Evolutionary conservation across 2,113 vertebrate genomes (phyloP).

Genomic region (Malurus alboscapulatus): DNA sequence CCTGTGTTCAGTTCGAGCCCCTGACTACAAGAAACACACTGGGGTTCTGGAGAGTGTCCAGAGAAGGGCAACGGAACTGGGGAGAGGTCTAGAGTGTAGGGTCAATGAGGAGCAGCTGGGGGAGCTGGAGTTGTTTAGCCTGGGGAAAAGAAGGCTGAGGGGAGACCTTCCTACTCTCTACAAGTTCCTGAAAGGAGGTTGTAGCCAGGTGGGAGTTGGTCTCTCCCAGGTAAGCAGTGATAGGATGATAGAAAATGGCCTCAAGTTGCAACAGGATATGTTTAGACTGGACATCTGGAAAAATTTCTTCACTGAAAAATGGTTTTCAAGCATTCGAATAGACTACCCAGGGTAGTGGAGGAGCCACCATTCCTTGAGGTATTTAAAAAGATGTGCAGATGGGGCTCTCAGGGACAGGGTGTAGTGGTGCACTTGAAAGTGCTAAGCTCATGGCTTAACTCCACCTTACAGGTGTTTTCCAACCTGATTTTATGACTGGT

Average conservation of each 20-base stretch:
- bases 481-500: background rate
- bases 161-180: background rate
- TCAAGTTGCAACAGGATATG: background rate
- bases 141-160: background rate
- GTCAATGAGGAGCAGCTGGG: rapidly evolving
- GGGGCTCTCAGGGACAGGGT: rapidly evolving
- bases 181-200: background rate
- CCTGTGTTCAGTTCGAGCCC: rapidly evolving
- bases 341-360: background rate
- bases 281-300: background rate
- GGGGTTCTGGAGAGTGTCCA: rapidly evolving
- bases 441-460: background rate
- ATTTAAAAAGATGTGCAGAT: background rate
- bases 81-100: background rate
- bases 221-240: background rate
- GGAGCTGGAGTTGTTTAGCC: background rate
- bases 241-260: background rate
- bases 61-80: background rate
- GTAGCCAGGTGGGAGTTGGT: rapidly evolving
- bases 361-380: background rate
- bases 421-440: background rate
- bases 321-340: background rate
- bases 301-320: background rate
- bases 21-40: background rate
- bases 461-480: background rate